phyloP scores from a whole-genome alignment of 1,140 invertebrate species.

The Paraescarpia echinospica region DNA sequence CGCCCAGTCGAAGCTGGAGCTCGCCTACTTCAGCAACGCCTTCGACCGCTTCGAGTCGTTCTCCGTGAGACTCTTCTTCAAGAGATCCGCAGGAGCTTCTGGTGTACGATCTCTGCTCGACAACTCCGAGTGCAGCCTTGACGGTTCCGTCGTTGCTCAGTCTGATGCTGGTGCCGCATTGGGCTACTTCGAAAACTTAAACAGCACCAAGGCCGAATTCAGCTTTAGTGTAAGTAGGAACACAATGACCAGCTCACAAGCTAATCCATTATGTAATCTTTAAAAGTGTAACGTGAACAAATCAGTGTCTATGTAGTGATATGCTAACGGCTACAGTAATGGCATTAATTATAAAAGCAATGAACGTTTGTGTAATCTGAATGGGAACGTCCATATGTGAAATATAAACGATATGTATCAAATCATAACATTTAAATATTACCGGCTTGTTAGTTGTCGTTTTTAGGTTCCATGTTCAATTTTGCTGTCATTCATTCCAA shows the following conservation, averaged over 20 bases:
- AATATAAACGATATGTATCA: not conserved
- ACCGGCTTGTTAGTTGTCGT: not conserved
- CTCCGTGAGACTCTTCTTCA: not conserved
- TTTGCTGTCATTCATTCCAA: not conserved
- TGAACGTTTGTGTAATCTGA: not conserved
- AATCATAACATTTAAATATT: not conserved
- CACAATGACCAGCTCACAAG: not conserved
- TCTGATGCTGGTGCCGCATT: not conserved
- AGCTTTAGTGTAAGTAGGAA: not conserved
- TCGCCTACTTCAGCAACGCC: not conserved
- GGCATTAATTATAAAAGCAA: not conserved
- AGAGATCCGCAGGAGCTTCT: not conserved
- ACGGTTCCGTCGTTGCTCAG: not conserved
- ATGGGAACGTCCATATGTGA: not conserved
- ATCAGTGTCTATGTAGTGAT: too few species aligned
- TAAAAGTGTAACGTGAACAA: too few species aligned
- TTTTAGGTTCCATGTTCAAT: not conserved
- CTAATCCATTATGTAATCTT: too few species aligned
- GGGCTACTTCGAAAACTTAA: not conserved
- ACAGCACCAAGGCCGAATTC: not conserved
- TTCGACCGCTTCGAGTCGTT: not conserved
- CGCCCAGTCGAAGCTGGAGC: not conserved
- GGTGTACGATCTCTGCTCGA: not conserved
- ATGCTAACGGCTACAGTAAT: too few species aligned
- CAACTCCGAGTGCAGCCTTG: not conserved